phyloP scores from a whole-genome alignment of 2,888 invertebrate genomes.

The Furcula furcula region DNA sequence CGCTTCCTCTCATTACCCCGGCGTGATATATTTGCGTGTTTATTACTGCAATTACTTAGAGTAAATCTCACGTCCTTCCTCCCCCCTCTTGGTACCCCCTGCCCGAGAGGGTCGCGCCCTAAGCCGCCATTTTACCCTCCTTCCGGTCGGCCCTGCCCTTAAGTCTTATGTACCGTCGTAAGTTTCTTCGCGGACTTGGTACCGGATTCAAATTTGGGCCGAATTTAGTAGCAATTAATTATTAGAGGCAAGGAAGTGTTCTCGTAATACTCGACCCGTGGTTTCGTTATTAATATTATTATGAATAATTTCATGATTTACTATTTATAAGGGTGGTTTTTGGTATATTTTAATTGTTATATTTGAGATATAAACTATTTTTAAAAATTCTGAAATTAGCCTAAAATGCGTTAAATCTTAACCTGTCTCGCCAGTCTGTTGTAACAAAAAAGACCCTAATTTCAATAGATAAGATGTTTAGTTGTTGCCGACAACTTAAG shows the following conservation, averaged over 20 bases:
- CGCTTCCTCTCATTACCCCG: slow-evolving; percentile 80
- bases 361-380: too few species aligned
- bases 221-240: slow-evolving; percentile 83
- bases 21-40: slow-evolving; percentile 82
- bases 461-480: too few species aligned
- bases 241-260: slow-evolving; percentile 72
- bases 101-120: slow-evolving; percentile 73
- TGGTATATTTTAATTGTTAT: too few species aligned
- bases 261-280: slow-evolving; percentile 61
- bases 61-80: slow-evolving; percentile 83
- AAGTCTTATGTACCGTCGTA: slow-evolving; percentile 80
- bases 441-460: too few species aligned
- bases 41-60: slow-evolving; percentile 83
- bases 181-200: slow-evolving; percentile 80
- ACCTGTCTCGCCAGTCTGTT: too few species aligned
- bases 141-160: slow-evolving; percentile 80
- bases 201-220: slow-evolving; percentile 80
- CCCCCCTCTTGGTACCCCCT: slow-evolving; percentile 48
- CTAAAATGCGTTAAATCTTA: too few species aligned
- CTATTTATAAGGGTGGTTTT: slow-evolving; percentile 38
- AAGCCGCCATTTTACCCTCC: slow-evolving; percentile 76
- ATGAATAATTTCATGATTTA: slow-evolving; percentile 60
- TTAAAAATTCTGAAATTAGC: too few species aligned
- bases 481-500: too few species aligned
- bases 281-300: slow-evolving; percentile 70